Evolutionary conservation across 2,113 vertebrate species (phyloP).

Genomic region (Grus americana): DNA sequence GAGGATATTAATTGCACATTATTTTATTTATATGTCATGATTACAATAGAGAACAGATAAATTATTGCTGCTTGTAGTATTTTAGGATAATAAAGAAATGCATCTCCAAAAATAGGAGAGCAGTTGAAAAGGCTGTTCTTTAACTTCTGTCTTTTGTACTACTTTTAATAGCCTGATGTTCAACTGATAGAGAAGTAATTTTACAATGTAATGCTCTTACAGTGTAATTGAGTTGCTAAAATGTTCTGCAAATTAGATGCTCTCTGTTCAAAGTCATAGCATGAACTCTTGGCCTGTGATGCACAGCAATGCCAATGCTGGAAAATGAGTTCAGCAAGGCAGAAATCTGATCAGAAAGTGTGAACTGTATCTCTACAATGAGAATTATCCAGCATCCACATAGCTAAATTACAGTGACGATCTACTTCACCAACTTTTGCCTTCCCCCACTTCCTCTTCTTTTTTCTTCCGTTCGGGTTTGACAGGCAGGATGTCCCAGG

Average conservation of each 20-base stretch:
- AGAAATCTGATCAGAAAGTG: neutral
- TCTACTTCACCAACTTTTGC: neutral
- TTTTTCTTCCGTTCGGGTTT: neutral
- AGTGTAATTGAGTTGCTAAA: neutral
- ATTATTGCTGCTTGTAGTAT: constrained; percentile 29
- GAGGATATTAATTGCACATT: constrained; percentile 19
- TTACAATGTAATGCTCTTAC: neutral
- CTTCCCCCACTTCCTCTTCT: neutral
- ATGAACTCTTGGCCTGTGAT: neutral
- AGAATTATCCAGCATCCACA: neutral
- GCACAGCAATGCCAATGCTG: neutral
- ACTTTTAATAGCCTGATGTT: neutral
- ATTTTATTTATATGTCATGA: neutral
- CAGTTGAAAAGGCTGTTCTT: neutral
- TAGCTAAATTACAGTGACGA: neutral
- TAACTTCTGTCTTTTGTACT: constrained; percentile 24
- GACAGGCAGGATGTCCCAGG: neutral
- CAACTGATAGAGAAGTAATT: neutral
- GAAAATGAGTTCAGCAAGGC: neutral
- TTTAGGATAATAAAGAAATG: constrained; percentile 17
- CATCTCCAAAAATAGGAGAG: constrained; percentile 2
- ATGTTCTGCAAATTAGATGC: neutral
- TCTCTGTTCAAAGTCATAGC: neutral
- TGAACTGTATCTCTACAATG: neutral
- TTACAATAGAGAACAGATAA: constrained; percentile 3